Base-by-base conservation (phyloP, 2,888 invertebrate genomes). In the Strigamia crassipes region DNA sequence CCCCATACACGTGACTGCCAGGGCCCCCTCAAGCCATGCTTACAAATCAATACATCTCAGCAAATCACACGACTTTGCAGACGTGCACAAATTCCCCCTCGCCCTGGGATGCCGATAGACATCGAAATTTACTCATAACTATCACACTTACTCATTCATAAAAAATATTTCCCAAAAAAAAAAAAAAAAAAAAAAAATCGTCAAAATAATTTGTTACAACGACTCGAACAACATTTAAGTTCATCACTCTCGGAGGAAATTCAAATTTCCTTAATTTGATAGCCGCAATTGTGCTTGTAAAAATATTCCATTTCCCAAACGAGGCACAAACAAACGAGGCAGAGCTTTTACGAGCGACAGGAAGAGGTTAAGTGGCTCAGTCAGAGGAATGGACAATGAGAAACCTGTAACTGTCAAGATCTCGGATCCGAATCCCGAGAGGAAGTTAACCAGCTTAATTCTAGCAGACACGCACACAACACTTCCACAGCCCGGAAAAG, bases 241-340 rank as follows among this genome's bases (percentile, higher is more conserved):
- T 56, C 56, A 18, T 56, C 18, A 56, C 18, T 18, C 56, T 56
- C 56, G n/a, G 9, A 56, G 56, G 56, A 56, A 56, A 56, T 56
- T 56, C 56, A 56, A 56, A 56, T 56, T 56, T 56, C 56, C n/a
- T 56, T 56, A 56, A 56, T 56, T 56, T 56, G 56, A 56, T 56
- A 56, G 56, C 56, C n/a, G 18, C 56, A 18, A 46, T 56, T 56
- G 56, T 8, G 56, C 56, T 56, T 56, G 56, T 18, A 56, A 56
- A 56, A 56, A 56, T 56, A 56, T 56, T 56, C 56, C 56, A 56
- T 56, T 56, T 21, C 6, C 56, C 46, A 46, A 18, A 6, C 6
- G n/a, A 56, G 18, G 56, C 15, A 18, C 18, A 56, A 56, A 56
- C 56, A 56, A 56, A 56, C 56, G 56, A 56, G 18, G 18, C 56